These are phyloP conservation scores for Pogoniulus pusillus DNA, from an alignment of 2,797 vertebrate species.

Conservation along the genomic window DNA sequence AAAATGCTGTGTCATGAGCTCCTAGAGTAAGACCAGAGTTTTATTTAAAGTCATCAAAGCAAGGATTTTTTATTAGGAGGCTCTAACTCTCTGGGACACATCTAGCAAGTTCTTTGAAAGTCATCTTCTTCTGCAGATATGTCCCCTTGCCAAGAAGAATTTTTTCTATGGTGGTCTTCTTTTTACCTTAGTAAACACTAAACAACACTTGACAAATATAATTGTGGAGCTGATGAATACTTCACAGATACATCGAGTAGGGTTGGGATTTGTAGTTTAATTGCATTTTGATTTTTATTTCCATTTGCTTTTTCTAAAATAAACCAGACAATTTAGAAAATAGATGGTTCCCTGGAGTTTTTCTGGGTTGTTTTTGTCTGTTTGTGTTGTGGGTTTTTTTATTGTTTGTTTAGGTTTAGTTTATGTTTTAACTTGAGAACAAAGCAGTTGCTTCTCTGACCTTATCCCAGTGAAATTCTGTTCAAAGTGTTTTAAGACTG, in stretches of 20 bases:
- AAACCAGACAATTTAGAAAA: neutral
- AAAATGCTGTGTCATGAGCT: constrained; percentile 7
- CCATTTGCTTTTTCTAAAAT: neutral
- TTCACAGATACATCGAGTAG: neutral
- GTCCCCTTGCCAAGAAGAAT: neutral
- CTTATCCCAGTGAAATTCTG: constrained; percentile 10
- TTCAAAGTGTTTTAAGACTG: constrained; percentile 45
- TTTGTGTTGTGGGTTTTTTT: neutral
- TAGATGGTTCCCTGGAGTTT: neutral
- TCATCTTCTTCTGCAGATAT: neutral
- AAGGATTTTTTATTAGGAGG: neutral
- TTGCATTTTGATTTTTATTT: constrained; percentile 16
- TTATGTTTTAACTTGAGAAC: constrained; percentile 30
- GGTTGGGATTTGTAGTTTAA: neutral
- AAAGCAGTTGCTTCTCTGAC: constrained; percentile 32
- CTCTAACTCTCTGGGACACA: neutral
- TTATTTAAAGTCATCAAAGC: neutral
- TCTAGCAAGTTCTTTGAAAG: neutral
- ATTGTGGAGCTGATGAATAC: neutral
- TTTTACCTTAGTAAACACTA: neutral
- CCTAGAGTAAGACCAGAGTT: neutral
- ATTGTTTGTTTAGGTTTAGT: neutral
- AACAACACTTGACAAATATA: neutral
- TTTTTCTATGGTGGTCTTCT: neutral
- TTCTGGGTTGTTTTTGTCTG: neutral